These are phyloP conservation scores for Halocynthia roretzi DNA, from an alignment of 23 tunicate genomes.

Conservation along the genomic window DNA sequence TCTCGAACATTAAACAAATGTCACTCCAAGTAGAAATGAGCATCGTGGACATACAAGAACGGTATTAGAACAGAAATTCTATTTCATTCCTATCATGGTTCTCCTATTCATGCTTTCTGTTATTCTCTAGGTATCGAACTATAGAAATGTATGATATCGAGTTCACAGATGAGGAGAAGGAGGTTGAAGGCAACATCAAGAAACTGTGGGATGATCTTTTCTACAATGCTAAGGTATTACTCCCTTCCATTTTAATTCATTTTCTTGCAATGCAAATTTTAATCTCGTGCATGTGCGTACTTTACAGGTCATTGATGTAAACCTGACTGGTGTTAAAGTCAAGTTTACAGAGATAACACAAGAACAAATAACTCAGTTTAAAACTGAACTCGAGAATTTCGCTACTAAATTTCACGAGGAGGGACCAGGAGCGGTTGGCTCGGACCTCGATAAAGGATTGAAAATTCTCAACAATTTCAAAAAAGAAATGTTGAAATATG, in stretches of 20 bases:
- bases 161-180: slow-evolving; percentile 53
- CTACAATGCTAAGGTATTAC: slow-evolving; percentile 62
- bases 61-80: slow-evolving; percentile 27
- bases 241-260: neutral
- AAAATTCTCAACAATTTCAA: slow-evolving; percentile 70
- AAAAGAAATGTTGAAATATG: slow-evolving; percentile 63
- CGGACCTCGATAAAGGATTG: slow-evolving; percentile 78
- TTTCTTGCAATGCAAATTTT: neutral
- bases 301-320: slow-evolving; percentile 75
- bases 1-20: slow-evolving; percentile 65
- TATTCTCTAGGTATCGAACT: slow-evolving; percentile 60
- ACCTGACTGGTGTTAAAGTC: slow-evolving; percentile 73
- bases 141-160: slow-evolving; percentile 75
- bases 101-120: neutral
- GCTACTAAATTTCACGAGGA: slow-evolving; percentile 48
- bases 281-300: neutral
- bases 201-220: slow-evolving; percentile 93
- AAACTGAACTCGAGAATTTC: slow-evolving; percentile 50
- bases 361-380: slow-evolving; percentile 67
- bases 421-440: slow-evolving; percentile 89
- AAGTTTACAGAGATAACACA: slow-evolving; percentile 90
- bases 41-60: slow-evolving; percentile 80
- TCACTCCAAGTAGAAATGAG: slow-evolving; percentile 86
- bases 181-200: slow-evolving; percentile 60
- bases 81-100: neutral